Percentiles rank a stretch among this genome's conserved stretches.
Evolutionary conservation across 2,888 invertebrate species (phyloP).

Genomic region (Dermolepida albohirtum): DNA sequence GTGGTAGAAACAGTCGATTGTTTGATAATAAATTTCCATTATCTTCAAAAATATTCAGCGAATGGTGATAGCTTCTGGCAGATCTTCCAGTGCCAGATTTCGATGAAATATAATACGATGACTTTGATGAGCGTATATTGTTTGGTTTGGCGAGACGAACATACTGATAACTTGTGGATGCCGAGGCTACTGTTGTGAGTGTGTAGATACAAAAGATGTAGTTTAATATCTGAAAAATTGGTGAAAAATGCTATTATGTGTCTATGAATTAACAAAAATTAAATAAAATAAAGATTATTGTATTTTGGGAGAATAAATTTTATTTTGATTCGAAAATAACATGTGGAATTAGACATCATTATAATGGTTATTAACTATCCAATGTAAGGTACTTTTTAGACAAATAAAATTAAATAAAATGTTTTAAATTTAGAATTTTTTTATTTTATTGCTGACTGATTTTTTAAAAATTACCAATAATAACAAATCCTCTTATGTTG

Average conservation of each 20-base stretch:
- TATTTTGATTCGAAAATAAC: no score
- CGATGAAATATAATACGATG: not conserved
- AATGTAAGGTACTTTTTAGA: no score
- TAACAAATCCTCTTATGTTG: no score
- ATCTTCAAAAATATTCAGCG: conserved; percentile 26
- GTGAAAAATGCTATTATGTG: not conserved
- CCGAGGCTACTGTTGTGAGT: conserved; percentile 26
- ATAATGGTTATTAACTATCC: no score
- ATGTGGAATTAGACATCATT: no score
- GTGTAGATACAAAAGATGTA: conserved; percentile 28
- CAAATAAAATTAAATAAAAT: no score
- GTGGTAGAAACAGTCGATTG: conserved; percentile 60
- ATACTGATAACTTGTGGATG: conserved; percentile 40
- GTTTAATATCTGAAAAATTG: conserved; percentile 39
- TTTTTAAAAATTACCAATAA: no score
- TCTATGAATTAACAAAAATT: no score
- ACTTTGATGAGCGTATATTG: not conserved
- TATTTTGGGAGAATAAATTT: no score
- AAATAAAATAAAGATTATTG: no score
- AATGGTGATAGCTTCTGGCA: conserved; percentile 44
- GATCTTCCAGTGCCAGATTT: conserved; percentile 32
- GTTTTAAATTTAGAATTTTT: no score
- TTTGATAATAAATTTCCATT: conserved; percentile 41
- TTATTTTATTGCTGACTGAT: no score
- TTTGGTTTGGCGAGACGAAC: conserved; percentile 31